phyloP scores from a whole-genome alignment of 1,140 invertebrate species.

The Medauroidea extradentata region DNA sequence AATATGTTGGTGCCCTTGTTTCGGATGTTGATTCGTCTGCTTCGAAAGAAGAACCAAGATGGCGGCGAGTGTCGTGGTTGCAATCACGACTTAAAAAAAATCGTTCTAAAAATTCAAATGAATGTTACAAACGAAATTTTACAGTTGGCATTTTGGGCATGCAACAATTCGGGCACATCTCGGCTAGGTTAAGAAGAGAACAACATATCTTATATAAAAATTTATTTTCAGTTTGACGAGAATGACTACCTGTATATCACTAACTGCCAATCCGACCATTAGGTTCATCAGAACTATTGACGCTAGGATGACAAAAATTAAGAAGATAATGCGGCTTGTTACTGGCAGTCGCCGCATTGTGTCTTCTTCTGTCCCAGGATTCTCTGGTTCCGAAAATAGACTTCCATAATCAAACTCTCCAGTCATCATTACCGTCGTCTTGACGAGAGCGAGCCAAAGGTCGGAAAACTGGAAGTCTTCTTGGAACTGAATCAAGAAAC shows the following conservation, averaged over 20 bases:
- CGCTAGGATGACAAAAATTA: slow-evolving; percentile 38
- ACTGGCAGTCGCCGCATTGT: not conserved
- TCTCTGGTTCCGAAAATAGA: slow-evolving; percentile 33
- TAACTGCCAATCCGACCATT: slow-evolving; percentile 46
- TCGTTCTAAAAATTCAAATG: too few relatives aligned
- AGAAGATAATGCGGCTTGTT: slow-evolving; percentile 30
- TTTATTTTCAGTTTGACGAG: not conserved
- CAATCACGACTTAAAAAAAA: too few relatives aligned
- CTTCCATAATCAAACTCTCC: slow-evolving; percentile 52
- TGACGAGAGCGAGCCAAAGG: slow-evolving; percentile 45
- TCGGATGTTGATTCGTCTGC: too few relatives aligned
- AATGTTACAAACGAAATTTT: too few relatives aligned
- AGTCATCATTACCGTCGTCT: slow-evolving; percentile 56
- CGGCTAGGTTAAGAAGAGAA: too few relatives aligned
- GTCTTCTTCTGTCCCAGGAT: not conserved
- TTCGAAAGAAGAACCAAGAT: too few relatives aligned
- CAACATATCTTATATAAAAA: not conserved
- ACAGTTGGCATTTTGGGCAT: too few relatives aligned
- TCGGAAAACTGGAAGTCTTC: slow-evolving; percentile 41
- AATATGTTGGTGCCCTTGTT: too few relatives aligned
- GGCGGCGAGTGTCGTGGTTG: too few relatives aligned
- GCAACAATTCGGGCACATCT: too few relatives aligned
- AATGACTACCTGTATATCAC: slow-evolving; percentile 36
- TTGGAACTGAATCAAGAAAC: slow-evolving; percentile 50
- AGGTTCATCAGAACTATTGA: slow-evolving; percentile 46